These are phyloP conservation scores for Phalera bucephala DNA, from an alignment of 2,888 invertebrate genomes.

Conservation along the genomic window DNA sequence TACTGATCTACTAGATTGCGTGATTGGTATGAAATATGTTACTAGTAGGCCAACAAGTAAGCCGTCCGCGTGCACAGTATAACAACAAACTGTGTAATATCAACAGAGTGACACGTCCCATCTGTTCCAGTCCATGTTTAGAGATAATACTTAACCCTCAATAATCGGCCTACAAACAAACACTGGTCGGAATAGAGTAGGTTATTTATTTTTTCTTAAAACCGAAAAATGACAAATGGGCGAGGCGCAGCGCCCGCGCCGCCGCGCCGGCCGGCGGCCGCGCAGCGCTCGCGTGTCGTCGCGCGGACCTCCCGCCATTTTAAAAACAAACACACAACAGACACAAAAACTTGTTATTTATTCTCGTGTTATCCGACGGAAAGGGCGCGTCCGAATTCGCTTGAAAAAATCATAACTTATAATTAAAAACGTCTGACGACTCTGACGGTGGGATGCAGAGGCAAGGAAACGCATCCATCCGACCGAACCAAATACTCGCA, in stretches of 20 bases:
- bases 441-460: slow-evolving; percentile 7
- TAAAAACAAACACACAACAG: slow-evolving; percentile 81
- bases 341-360: slow-evolving; percentile 82
- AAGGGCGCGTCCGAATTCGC: slow-evolving; percentile 79
- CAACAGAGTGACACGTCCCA: slow-evolving; percentile 59
- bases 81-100: slow-evolving; percentile 44
- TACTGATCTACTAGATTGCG: no score
- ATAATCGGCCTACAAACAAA: slow-evolving; percentile 77
- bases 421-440: slow-evolving; percentile 73
- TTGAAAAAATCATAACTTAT: slow-evolving; percentile 79
- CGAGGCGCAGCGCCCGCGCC: slow-evolving; percentile 48
- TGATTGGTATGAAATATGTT: no score
- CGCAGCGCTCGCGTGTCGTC: slow-evolving; percentile 79
- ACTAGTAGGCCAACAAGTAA: slow-evolving; percentile 11
- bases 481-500: neutral
- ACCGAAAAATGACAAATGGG: slow-evolving; percentile 81
- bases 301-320: slow-evolving; percentile 82
- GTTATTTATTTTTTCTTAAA: slow-evolving; percentile 78
- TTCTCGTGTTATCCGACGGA: slow-evolving; percentile 75
- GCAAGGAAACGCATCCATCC: neutral
- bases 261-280: slow-evolving; percentile 51
- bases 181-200: slow-evolving; percentile 72
- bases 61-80: slow-evolving; percentile 13
- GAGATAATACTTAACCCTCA: slow-evolving; percentile 75
- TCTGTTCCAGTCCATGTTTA: slow-evolving; percentile 55